Percentiles rank a stretch among this genome's conserved stretches.
Evolutionary conservation across 2,113 vertebrate species (phyloP).

Genomic region (Pelmatolapia mariae): DNA sequence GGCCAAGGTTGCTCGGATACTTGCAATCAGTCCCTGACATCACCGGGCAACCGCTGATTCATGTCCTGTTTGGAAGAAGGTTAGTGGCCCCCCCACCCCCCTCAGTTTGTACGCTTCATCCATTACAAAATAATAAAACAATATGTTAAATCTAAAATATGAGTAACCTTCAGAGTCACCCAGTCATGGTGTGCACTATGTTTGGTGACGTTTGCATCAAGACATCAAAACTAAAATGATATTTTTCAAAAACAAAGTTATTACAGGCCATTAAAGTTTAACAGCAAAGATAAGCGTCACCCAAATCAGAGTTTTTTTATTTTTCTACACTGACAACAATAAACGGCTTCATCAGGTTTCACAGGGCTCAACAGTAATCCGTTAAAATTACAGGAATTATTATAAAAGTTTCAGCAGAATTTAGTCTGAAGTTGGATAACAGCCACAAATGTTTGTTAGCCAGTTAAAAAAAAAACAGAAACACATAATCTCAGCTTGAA

Average conservation of each 20-base stretch:
- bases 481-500: neutral
- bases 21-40: neutral
- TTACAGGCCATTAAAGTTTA: neutral
- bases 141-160: neutral
- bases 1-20: neutral
- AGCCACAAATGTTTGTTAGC: neutral
- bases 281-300: neutral
- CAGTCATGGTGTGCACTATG: accelerated
- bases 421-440: neutral
- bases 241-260: neutral
- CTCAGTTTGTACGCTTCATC: neutral
- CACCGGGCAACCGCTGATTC: neutral
- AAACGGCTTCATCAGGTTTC: neutral
- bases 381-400: neutral
- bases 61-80: neutral
- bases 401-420: neutral
- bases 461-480: neutral
- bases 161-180: neutral
- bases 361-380: neutral
- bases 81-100: neutral
- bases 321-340: accelerated
- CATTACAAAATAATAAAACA: neutral
- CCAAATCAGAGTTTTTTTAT: neutral
- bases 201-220: neutral
- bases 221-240: neutral